These are phyloP conservation scores for Ischnura elegans DNA, from an alignment of 2,888 invertebrate genomes.

Conservation along the genomic window DNA sequence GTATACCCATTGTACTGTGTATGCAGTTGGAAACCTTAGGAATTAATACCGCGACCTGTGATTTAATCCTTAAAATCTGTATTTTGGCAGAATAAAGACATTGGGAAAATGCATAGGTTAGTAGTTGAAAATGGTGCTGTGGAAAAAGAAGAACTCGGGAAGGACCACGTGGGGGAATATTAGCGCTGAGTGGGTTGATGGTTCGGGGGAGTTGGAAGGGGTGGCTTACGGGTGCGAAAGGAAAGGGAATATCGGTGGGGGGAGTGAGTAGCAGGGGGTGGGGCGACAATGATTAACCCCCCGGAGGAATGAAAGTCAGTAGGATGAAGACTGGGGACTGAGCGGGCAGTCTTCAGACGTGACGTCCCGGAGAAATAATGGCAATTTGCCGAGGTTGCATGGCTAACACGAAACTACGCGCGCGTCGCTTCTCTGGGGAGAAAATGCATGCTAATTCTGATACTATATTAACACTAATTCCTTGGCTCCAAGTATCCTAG, in stretches of 20 bases:
- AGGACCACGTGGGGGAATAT: background rate
- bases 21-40: no score
- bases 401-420: background rate
- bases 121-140: no score
- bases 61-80: no score
- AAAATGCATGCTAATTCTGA: background rate
- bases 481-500: no score
- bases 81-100: no score
- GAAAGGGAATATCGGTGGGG: background rate
- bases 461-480: no score
- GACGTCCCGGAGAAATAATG: slow-evolving; percentile 59
- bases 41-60: no score
- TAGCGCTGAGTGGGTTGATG: background rate
- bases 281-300: slow-evolving; percentile 61
- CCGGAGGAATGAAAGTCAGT: no score
- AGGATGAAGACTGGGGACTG: background rate
- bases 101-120: no score
- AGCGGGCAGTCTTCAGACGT: slow-evolving; percentile 42
- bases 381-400: slow-evolving; percentile 47
- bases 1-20: no score
- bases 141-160: background rate
- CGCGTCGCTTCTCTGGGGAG: background rate
- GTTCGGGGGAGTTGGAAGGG: background rate
- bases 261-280: background rate
- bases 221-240: background rate